Evolutionary conservation across 2,888 invertebrate species (phyloP), one percentile per base, ranked within the genome.

Genomic region (Caenorhabditis sp.): DNA sequence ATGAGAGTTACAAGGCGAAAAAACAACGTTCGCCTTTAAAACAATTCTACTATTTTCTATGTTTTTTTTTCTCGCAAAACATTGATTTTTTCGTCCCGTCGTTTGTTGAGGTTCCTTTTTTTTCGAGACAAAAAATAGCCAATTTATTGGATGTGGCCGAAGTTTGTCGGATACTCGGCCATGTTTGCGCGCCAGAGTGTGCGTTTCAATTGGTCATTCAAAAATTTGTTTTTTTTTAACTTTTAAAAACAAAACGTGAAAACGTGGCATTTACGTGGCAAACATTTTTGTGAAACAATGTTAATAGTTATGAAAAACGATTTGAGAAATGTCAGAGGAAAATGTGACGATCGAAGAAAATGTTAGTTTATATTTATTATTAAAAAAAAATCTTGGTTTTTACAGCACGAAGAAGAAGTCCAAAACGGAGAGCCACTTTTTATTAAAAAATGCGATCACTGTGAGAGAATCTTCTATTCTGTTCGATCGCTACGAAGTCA

Each of bases 401-500:
- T 43, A 12, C 43, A 17, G 17, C 3, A 5, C 6, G 12, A 17
- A 43, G 43, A 43, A 17, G 12, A 36, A 36, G 12, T 36, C 36
- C 12, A 12, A 36, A 36, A 36, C 12, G 14, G 3, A 3, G 14
- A 10, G 14, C 43, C 14, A 17, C 43, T 43, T 10, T 43, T 17
- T 17, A 10, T 43, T 17, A 17, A 17, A 21, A 53, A 53, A 53
- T 53, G 69, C 27, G 36, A 57, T n/a, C 37, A 62, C 12, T 69
- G 69, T 58, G 54, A 69, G 1, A 49, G 62, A 4, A 12, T 14
- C 1, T 69, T 69, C 26, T n/a, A 37, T 1, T 26, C 64, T 23
- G 36, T 62, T 21, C 36, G 69, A 6, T 69, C 69, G 17, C 61
- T 69, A 21, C 57, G 58, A 2, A 64, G 69, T 51, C 69, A 69